These are phyloP conservation scores for Ooceraea biroi DNA, from an alignment of 1,140 invertebrate species.

Conservation along the genomic window DNA sequence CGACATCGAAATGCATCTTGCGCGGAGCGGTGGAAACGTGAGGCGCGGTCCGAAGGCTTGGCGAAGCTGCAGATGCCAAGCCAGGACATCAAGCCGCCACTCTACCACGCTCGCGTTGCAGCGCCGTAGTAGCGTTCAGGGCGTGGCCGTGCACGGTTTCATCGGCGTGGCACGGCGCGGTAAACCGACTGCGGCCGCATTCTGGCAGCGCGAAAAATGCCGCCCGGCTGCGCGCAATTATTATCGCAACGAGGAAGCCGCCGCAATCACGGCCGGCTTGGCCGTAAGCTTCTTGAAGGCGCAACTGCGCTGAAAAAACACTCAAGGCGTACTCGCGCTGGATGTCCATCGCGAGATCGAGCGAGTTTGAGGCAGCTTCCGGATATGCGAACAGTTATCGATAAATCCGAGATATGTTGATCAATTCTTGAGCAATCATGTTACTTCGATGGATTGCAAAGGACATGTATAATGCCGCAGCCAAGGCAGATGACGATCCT, in stretches of 20 bases:
- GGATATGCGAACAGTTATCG: too few relatives aligned
- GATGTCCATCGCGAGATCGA: neutral
- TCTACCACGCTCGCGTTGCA: neutral
- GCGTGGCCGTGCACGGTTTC: constrained; percentile 56
- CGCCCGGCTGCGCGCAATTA: constrained; percentile 13
- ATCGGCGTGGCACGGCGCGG: constrained; percentile 16
- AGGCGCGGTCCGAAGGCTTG: constrained; percentile 8
- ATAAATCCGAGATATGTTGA: neutral
- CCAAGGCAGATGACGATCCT: neutral
- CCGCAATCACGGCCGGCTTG: too few relatives aligned
- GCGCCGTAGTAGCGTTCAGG: constrained; percentile 49
- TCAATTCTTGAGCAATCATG: neutral
- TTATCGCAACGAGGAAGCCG: constrained; percentile 7
- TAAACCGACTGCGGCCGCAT: constrained; percentile 15
- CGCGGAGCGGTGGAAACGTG: constrained; percentile 26
- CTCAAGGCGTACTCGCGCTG: too few relatives aligned
- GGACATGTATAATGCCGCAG: too few relatives aligned
- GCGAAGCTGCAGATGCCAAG: constrained; percentile 38
- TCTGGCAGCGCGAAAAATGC: constrained; percentile 19
- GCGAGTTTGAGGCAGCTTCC: neutral
- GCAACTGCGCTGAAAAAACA: neutral
- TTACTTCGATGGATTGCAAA: neutral
- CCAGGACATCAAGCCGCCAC: neutral
- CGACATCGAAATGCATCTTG: constrained; percentile 2
- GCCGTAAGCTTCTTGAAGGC: neutral